phyloP scores from a whole-genome alignment of 2,888 invertebrate species.

The Rotaria magnacalcarata region DNA sequence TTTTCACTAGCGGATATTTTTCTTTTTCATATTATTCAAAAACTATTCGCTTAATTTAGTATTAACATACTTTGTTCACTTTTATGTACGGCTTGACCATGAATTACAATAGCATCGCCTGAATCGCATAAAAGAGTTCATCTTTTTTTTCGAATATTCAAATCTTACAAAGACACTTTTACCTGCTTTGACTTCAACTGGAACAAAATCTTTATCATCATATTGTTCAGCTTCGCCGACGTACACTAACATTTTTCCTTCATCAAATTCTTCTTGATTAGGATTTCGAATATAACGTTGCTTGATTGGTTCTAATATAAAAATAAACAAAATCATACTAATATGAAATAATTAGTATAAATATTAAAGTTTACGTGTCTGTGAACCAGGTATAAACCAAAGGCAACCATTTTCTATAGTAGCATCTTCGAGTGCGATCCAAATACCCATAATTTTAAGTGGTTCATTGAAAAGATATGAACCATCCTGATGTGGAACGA shows the following conservation, averaged over 20 bases:
- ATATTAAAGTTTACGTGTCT: conserved; percentile 67
- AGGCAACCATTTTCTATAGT: conserved; percentile 87
- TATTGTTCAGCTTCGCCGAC: conserved; percentile 63
- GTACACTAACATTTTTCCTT: conserved; percentile 63
- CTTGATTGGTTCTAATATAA: conserved; percentile 46
- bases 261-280: conserved; percentile 63
- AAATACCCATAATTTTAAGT: conserved; percentile 67
- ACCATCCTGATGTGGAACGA: conserved; percentile 68
- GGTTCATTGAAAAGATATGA: conserved; percentile 82
- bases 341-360: too few species aligned
- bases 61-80: conserved; percentile 68
- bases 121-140: too few species aligned
- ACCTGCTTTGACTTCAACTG: conserved; percentile 81
- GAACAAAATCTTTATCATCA: conserved; percentile 70
- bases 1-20: too few species aligned
- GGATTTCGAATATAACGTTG: conserved; percentile 69
- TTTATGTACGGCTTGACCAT: conserved; percentile 86
- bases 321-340: background rate
- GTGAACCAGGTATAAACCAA: conserved; percentile 84
- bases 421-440: conserved; percentile 92
- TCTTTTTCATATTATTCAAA: too few species aligned
- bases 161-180: conserved; percentile 47
- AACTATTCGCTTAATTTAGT: background rate
- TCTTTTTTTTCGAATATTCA: background rate
- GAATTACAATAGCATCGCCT: conserved; percentile 79